Evolutionary conservation across 2,888 invertebrate species (phyloP), one percentile per base, ranked within the genome.

Genomic region (Drosophila siamana): DNA sequence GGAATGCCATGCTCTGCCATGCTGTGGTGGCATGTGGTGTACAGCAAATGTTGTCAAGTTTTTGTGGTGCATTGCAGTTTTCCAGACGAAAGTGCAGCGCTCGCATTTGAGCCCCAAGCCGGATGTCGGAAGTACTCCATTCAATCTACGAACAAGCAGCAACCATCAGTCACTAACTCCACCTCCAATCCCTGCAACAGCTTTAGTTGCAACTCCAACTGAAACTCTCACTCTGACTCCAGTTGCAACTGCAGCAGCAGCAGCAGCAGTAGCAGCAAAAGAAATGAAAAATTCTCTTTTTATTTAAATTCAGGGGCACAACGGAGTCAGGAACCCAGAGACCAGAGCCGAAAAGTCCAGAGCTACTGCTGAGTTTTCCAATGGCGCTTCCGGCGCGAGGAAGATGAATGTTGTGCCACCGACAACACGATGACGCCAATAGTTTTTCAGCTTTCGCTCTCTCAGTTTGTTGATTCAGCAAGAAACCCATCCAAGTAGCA

Each of bases 381-480:
- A 62, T 75, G 78, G 82, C 76, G 86, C 82, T 90, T 90, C 90
- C 90, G 90, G 91, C 82, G 82, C 85, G 78, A 89, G 90, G 61
- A 91, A 90, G 91, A 90, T 90, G 90, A 86, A 91, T 90, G 90
- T 87, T 84, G 79, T 75, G 81, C 72, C 85, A 86, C 81, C 89
- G 89, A 88, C 88, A 90, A 89, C 90, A 88, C 82, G 86, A 86
- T 82, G 90, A 90, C 90, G 90, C 90, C 91, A 90, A 82, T 87
- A 77, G 75, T 82, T 87, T 82, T 88, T 83, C 74, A 64, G 56
- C 66, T 65, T 30, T 62, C 43, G 64, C 64, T 64, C 56, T 30
- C 65, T 56, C 38, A 30, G 61, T 68, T 71, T 75, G 80, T 84
- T 72, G 85, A 84, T 67, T 72, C 64, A 59, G 74, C 41, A 57